Evolutionary conservation across 2,113 vertebrate species (phyloP).

Genomic region (Xyliphius kryptos): DNA sequence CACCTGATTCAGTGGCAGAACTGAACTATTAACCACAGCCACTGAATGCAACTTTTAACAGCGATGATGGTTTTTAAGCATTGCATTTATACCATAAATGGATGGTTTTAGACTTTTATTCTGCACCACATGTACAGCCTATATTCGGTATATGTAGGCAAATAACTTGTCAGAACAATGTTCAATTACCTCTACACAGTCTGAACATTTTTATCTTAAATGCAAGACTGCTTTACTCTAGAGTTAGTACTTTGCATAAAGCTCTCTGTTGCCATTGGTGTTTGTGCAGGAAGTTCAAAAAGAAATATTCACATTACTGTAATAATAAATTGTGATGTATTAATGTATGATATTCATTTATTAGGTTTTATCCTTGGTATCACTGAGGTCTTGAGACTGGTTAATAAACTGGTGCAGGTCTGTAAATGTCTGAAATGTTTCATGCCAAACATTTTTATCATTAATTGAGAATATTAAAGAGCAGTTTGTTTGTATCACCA

Average conservation of each 20-base stretch:
- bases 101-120: slow-evolving; percentile 21
- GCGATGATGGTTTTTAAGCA: too few relatives aligned
- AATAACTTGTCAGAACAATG: slow-evolving; percentile 50
- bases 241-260: slow-evolving; percentile 39
- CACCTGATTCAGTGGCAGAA: slow-evolving; percentile 45
- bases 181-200: slow-evolving; percentile 33
- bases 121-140: slow-evolving; percentile 26
- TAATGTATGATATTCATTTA: slow-evolving; percentile 50
- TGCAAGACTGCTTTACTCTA: slow-evolving; percentile 24
- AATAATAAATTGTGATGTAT: slow-evolving; percentile 38
- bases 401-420: slow-evolving; percentile 52
- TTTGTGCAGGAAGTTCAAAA: slow-evolving; percentile 35
- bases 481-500: too few relatives aligned
- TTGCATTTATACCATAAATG: slow-evolving; percentile 30
- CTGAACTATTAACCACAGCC: slow-evolving; percentile 48
- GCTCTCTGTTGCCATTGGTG: slow-evolving; percentile 26
- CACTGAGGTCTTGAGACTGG: slow-evolving; percentile 38
- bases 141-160: slow-evolving; percentile 33
- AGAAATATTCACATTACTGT: slow-evolving; percentile 36
- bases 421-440: too few relatives aligned
- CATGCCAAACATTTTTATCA: too few relatives aligned
- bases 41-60: too few relatives aligned
- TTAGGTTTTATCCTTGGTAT: slow-evolving; percentile 49
- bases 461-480: too few relatives aligned
- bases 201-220: too few relatives aligned